These are phyloP conservation scores for Gadopsis marmoratus DNA, from an alignment of 2,797 vertebrate species.

Conservation along the genomic window DNA sequence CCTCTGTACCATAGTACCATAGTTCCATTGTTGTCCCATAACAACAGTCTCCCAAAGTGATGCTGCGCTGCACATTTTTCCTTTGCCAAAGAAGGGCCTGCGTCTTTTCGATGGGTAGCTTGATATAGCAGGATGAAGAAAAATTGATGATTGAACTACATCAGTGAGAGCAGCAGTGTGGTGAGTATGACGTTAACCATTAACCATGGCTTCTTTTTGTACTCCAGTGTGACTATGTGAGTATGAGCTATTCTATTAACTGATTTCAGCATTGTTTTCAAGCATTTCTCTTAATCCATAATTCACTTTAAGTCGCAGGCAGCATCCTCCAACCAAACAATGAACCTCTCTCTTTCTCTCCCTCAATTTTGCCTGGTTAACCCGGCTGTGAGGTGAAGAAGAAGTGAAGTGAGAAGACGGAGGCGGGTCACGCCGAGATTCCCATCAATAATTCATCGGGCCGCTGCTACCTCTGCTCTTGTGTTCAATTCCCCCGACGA, in stretches of 20 bases:
- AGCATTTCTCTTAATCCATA: slow-evolving; percentile 57
- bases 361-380: slow-evolving; percentile 84
- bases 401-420: slow-evolving; percentile 80
- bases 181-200: neutral
- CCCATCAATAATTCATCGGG: slow-evolving; percentile 89
- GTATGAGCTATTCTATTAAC: slow-evolving; percentile 23
- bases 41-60: neutral
- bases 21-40: too few species aligned
- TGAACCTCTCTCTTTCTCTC: slow-evolving; percentile 55
- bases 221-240: too few species aligned
- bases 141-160: too few species aligned
- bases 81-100: neutral
- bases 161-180: neutral
- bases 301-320: slow-evolving; percentile 55
- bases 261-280: slow-evolving; percentile 40
- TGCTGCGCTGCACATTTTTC: neutral
- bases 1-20: neutral
- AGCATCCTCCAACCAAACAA: slow-evolving; percentile 68
- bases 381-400: slow-evolving; percentile 81
- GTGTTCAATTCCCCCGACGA: slow-evolving; percentile 83
- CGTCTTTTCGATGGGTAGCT: too few species aligned
- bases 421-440: slow-evolving; percentile 85
- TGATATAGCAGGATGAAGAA: neutral
- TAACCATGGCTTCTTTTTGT: neutral
- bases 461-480: slow-evolving; percentile 86